Evolutionary conservation across 2,113 vertebrate genomes (phyloP), one percentile per base, ranked within the genome.

Genomic region (Malurus alboscapulatus): DNA sequence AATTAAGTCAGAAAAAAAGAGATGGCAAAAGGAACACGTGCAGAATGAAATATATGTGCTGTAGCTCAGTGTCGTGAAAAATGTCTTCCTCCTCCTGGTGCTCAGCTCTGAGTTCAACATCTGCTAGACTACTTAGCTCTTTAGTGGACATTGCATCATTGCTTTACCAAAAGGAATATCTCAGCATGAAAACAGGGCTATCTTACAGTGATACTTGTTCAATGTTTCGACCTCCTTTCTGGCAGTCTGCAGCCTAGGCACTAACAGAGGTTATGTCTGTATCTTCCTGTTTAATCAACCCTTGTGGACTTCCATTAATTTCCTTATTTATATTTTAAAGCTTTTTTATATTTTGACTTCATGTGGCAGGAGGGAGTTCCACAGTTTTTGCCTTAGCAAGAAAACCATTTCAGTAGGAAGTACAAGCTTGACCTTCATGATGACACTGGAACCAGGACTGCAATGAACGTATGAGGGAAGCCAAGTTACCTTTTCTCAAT

Each of bases 41-140:
- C 24, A 44, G 75, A 66, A 80, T 66, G 79, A 96, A 83, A 93
- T 94, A 94, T 77, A 66, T 66, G 58, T 76, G 85, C 89, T 88
- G 59, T 54, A 80, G 42, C 75, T 93, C 88, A 62, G 74, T 73
- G 75, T 93, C 85, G 71, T 96, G 92, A 95, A 87, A 92, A 95
- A 95, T 77, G 6, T 47, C 82, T 96, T 96, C 94, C 93, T 95
- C 67, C 85, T 92, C 75, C 17, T 6, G 66, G 51, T 55, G 29
- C 84, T 91, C 54, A 48, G 15, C 75, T 84, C 82, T 50, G 74
- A 50, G 14, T 90, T 92, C 75, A 73, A 90, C 93, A 94, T 96
- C 93, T 96, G 93, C 36, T 94, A 88, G 85, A 38, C 51, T 90
- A 26, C 88, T 96, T 93, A 96, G 82, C 75, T 90, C 62, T 76